Conservation (phyloP, 2,888 invertebrate species). For the Acholoe squamosa region DNA sequence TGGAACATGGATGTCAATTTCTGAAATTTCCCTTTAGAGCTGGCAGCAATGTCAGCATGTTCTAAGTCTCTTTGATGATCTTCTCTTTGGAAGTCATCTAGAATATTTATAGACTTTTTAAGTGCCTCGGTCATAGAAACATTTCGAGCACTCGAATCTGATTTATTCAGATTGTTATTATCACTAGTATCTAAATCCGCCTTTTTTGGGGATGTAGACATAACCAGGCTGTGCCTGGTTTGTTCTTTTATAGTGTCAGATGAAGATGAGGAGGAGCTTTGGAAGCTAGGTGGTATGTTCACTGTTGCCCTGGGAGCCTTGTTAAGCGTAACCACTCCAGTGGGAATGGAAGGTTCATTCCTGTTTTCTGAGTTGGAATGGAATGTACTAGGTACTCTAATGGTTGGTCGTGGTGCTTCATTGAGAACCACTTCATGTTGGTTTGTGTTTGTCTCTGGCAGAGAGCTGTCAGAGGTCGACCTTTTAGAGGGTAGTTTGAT, state of each 20-base stretch:
- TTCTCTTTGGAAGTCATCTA: background rate
- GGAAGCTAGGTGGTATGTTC: background rate
- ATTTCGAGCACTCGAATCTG: background rate
- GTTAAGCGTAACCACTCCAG: background rate
- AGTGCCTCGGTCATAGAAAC: constrained; percentile 41
- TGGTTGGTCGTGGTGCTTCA: background rate
- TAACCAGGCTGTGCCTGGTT: background rate
- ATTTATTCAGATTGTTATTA: background rate
- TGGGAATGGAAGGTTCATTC: background rate
- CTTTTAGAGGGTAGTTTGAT: background rate
- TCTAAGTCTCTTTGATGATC: background rate
- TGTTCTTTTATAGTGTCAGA: background rate
- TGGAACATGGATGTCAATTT: constrained; percentile 50
- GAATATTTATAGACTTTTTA: background rate
- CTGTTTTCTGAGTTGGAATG: background rate
- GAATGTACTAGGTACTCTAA: background rate
- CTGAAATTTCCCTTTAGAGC: constrained; percentile 45
- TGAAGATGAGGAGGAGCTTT: background rate
- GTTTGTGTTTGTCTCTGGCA: background rate
- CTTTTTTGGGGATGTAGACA: background rate
- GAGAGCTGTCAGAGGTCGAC: background rate
- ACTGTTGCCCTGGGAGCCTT: constrained; percentile 4
- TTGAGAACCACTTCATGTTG: background rate
- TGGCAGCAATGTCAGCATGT: constrained; percentile 1
- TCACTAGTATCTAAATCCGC: background rate